phyloP scores from a whole-genome alignment of 2,797 vertebrate species.

The Hemibagrus guttatus region DNA sequence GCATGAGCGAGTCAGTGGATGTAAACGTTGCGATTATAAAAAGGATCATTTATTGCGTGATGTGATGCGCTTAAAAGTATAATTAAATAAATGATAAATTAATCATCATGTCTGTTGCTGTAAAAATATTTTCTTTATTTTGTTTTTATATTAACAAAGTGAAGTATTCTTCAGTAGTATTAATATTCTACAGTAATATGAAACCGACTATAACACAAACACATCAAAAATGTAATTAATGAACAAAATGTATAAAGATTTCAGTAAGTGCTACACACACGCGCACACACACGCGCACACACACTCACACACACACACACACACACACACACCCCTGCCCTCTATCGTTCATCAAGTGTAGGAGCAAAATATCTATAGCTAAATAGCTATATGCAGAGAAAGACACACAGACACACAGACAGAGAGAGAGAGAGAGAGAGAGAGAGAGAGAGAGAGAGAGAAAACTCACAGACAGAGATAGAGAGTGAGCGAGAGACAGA shows the following conservation, averaged over 20 bases:
- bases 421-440: no score
- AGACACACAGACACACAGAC: no score
- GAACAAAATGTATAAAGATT: no score
- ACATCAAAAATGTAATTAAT: neutral
- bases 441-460: no score
- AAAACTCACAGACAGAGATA: no score
- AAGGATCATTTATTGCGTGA: neutral
- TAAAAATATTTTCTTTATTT: neutral
- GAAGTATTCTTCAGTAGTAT: neutral
- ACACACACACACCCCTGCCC: conserved; percentile 10
- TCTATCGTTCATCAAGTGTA: neutral
- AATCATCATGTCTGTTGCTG: neutral
- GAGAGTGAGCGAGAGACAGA: no score
- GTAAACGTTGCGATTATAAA: neutral
- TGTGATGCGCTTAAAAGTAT: neutral
- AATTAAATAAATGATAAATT: neutral
- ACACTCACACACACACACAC: no score
- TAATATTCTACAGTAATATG: neutral
- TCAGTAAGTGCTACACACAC: no score
- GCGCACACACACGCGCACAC: no score
- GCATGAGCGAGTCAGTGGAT: neutral
- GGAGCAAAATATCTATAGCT: no score
- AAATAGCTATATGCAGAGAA: neutral
- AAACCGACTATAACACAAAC: neutral
- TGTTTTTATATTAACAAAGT: neutral